phyloP scores from a whole-genome alignment of 2,888 invertebrate species.

The Acronicta leporina region DNA sequence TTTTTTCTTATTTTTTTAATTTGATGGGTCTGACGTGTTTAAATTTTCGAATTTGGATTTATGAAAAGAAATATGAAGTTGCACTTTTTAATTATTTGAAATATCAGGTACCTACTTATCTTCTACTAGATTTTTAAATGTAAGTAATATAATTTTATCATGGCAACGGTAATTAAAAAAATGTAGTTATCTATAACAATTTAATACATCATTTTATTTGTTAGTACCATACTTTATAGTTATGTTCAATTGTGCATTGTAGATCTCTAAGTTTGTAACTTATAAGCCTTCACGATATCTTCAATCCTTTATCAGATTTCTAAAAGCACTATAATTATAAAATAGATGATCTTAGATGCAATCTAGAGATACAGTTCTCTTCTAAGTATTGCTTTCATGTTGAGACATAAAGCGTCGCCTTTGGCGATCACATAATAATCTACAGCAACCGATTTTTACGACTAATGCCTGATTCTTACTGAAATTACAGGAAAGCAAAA shows the following conservation, averaged over 20 bases:
- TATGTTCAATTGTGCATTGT: too few species aligned
- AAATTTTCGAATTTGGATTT: background rate
- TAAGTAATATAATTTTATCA: too few species aligned
- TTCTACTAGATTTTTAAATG: too few species aligned
- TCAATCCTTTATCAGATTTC: background rate
- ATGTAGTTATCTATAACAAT: too few species aligned
- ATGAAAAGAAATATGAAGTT: background rate
- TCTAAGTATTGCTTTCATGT: conserved; percentile 33
- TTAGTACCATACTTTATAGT: too few species aligned
- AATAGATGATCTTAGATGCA: conserved; percentile 14
- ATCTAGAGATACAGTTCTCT: conserved; percentile 29
- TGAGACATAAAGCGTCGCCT: conserved; percentile 39
- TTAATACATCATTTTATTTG: too few species aligned
- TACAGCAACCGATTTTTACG: conserved; percentile 34
- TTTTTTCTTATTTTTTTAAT: conserved; percentile 8
- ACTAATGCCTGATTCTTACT: conserved; percentile 4
- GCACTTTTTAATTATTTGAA: too few species aligned
- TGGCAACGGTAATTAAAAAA: too few species aligned
- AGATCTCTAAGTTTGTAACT: too few species aligned
- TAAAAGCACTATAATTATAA: conserved; percentile 19
- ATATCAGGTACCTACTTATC: too few species aligned
- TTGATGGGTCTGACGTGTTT: background rate
- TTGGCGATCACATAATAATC: conserved; percentile 36
- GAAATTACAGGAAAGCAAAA: background rate
- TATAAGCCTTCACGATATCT: too few species aligned